Evolutionary conservation across 2,113 vertebrate genomes (phyloP).

Genomic region (Xiphorhynchus elegans): DNA sequence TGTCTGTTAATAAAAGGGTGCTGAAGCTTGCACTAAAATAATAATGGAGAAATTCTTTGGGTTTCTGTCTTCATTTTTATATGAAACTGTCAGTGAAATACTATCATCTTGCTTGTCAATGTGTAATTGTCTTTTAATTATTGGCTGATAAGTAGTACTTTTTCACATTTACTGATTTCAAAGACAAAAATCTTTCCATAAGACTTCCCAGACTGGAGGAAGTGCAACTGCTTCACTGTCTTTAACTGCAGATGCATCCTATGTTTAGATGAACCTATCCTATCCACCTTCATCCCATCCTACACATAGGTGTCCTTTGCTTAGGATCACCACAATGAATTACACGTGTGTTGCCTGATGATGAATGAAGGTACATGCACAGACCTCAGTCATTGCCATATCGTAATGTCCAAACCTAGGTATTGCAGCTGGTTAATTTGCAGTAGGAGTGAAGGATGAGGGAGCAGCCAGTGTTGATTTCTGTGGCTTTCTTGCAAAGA

Average conservation of each 20-base stretch:
- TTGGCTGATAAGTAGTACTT: not conserved
- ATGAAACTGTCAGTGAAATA: not conserved
- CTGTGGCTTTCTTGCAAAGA: not conserved
- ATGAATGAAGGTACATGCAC: not conserved
- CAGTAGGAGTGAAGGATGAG: not conserved
- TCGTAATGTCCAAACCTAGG: not conserved
- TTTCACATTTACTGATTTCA: not conserved
- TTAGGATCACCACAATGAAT: not conserved
- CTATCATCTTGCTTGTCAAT: not conserved
- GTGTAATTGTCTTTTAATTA: conserved; percentile 32
- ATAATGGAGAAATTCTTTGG: not conserved
- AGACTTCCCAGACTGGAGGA: not conserved
- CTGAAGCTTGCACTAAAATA: not conserved
- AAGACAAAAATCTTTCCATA: not conserved
- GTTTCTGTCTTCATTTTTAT: not conserved
- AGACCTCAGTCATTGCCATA: rapidly evolving
- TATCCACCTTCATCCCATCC: not conserved
- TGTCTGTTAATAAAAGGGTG: not conserved
- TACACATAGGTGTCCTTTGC: not conserved
- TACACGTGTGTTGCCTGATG: not conserved
- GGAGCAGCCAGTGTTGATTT: not conserved
- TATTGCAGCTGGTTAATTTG: not conserved
- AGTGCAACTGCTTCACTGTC: not conserved
- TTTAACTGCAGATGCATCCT: not conserved
- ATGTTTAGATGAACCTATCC: not conserved